Evolutionary conservation across 2,113 vertebrate genomes (phyloP).

Genomic region (Pseudopipra pipra): DNA sequence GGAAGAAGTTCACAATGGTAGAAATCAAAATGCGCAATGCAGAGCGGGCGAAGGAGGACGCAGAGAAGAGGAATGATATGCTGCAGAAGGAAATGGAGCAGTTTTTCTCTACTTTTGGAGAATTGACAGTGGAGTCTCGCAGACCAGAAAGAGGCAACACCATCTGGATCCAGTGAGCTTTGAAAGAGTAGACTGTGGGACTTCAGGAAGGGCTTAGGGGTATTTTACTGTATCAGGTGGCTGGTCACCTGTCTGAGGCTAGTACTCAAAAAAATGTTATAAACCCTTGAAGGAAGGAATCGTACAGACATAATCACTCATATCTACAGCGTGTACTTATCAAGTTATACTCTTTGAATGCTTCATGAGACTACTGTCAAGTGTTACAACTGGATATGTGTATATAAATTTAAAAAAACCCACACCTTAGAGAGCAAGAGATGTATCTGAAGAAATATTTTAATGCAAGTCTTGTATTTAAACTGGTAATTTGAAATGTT

Average conservation of each 20-base stretch:
- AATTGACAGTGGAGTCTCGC: constrained; percentile 89
- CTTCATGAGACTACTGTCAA: constrained; percentile 76
- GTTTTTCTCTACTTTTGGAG: constrained; percentile 97
- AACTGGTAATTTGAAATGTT: constrained; percentile 79
- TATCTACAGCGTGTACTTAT: constrained; percentile 75
- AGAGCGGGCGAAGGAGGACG: constrained; percentile 93
- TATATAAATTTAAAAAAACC: constrained; percentile 75
- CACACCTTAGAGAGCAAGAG: constrained; percentile 66
- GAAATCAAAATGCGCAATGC: constrained; percentile 98
- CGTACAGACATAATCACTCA: constrained; percentile 39
- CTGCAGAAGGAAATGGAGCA: constrained; percentile 99
- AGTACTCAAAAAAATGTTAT: constrained; percentile 61
- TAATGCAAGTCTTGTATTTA: constrained; percentile 91
- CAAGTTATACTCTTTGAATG: constrained; percentile 66
- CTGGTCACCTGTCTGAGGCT: constrained; percentile 74
- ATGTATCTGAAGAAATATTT: constrained; percentile 84
- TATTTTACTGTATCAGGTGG: constrained; percentile 59
- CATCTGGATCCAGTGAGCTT: constrained; percentile 94
- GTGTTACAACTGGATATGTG: constrained; percentile 84
- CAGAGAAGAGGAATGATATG: constrained; percentile 94
- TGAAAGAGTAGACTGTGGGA: neutral
- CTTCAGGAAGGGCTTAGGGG: constrained; percentile 44
- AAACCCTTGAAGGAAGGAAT: constrained; percentile 58
- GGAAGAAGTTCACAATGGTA: constrained; percentile 98
- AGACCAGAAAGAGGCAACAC: constrained; percentile 88